Base-by-base conservation (phyloP, 2,113 vertebrate species). In the Ciconia maguari region DNA sequence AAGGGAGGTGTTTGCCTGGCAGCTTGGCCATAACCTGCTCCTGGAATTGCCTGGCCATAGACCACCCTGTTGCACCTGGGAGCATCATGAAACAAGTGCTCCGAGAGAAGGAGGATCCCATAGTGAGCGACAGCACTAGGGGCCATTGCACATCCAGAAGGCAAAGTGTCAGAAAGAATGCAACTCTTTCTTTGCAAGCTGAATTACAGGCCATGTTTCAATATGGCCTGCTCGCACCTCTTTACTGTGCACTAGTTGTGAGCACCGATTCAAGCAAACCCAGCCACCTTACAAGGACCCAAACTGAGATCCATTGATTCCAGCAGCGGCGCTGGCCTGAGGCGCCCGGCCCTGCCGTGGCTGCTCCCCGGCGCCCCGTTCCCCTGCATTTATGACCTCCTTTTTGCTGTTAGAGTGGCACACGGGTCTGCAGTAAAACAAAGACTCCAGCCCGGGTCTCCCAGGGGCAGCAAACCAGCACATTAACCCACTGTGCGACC, bases 401-500 rank as follows among this genome's bases (percentile, higher is more conserved):
- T n/a, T 20, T 74, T 30, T 66, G 54, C 83, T 69, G 13, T 44
- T 34, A 27, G 70, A 66, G 92, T 15, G 51, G 79, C 79, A 82
- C 16, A 6, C 13, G 11, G 83, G 44, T 54, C 87, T 77, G 78
- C 84, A 44, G 81, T 41, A 79, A 89, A 91, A 91, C 93, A 54
- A 84, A 93, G 82, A 15, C 54, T 80, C 42, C 76, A 8, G 36
- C 38, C 32, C 0, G 0, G n/a, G 60, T 48, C 77, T 81, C 85
- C 66, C 57, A 42, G 61, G 51, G 48, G n/a, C 8, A 74, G 81
- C 66, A 89, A 74, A 69, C 4, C 69, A 72, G 77, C 70, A 62
- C 66, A 41, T 96, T 70, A 94, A 95, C 72, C 90, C 69, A 29
- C 87, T 30, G 68, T 81, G 86, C 8, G 13, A 88, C 82, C 81